Evolutionary conservation across 2,113 vertebrate genomes (phyloP), one percentile per base, ranked within the genome.

Genomic region (Nothobranchius furzeri): DNA sequence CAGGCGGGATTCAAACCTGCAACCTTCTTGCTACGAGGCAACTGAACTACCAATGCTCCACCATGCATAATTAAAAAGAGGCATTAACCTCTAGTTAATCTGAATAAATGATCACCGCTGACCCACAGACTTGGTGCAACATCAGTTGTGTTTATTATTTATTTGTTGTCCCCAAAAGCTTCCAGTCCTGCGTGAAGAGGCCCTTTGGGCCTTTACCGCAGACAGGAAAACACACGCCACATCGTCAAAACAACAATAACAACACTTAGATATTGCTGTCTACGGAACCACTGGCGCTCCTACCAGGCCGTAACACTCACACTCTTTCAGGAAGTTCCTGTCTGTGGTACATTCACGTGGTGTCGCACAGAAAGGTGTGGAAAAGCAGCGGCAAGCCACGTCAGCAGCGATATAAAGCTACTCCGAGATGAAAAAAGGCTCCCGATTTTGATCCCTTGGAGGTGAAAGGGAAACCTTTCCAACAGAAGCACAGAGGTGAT

Each of bases 251-350:
- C 12, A 53, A 53, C 30, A 54, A 11, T 42, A 75, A 78, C 80
- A 82, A 92, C 83, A 89, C 81, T 85, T 82, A 81, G 82, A 89
- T 91, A 90, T 90, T 91, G 88, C 91, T 87, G 82, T 89, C 84
- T 89, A 88, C 78, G 67, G 64, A 66, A 62, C 51, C 75, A 73
- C 40, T 42, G 68, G 72, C 79, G 56, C 70, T 65, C 68, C 68
- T 14, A 67, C 77, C 51, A 60, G 43, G 53, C 68, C 42, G 13
- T 67, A 75, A 74, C 77, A 60, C 71, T 75, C 48, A 20, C 12
- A 54, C 68, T 64, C 55, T 62, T 75, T 60, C 60, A 37, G 79
- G 71, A 79, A 72, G 69, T 76, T 17, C 78, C 65, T 55, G 20
- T 78, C 75, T 12, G 51, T 72, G 79, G 73, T 87, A 91, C 89